A percentile compares a stretch with the other conserved stretches of the same genome.
These are phyloP conservation scores for Pyralis farinalis DNA, from an alignment of 2,888 invertebrate species.

Conservation along the genomic window DNA sequence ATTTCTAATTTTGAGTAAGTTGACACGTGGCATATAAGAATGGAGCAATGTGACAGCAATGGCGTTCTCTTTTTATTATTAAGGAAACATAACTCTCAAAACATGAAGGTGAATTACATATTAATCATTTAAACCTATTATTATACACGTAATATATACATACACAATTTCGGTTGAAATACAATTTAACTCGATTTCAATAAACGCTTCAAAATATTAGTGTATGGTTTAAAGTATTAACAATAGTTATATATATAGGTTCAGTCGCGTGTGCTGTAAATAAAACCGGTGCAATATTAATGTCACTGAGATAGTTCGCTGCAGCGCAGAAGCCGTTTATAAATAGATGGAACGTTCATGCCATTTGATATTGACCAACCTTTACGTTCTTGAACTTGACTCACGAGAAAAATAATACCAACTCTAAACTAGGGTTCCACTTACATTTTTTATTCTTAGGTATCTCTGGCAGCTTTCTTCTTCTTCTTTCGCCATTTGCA, in stretches of 20 bases:
- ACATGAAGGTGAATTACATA: too few species aligned
- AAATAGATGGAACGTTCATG: conserved; percentile 2
- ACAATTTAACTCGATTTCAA: too few species aligned
- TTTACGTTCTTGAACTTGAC: conserved; percentile 16
- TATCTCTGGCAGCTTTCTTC: conserved; percentile 93
- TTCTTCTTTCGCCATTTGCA: conserved; percentile 82
- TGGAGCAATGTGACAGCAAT: too few species aligned
- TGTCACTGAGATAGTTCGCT: conserved; percentile 14
- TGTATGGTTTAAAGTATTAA: too few species aligned
- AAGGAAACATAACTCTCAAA: too few species aligned
- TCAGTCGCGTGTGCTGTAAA: conserved; percentile 1
- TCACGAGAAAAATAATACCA: conserved; percentile 4
- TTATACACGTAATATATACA: too few species aligned
- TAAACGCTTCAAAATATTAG: too few species aligned
- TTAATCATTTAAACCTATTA: too few species aligned
- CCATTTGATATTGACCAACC: conserved; percentile 14
- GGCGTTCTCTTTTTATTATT: too few species aligned
- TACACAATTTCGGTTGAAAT: too few species aligned
- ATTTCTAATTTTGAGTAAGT: too few species aligned
- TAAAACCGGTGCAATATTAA: conserved; percentile 13
- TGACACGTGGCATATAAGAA: too few species aligned
- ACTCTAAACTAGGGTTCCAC: conserved; percentile 34
- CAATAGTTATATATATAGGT: neutral
- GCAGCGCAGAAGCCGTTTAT: conserved; percentile 8
- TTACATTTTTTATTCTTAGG: conserved; percentile 94